Conservation (phyloP, 1,140 invertebrate genomes). For the Nasonia longicornis region DNA sequence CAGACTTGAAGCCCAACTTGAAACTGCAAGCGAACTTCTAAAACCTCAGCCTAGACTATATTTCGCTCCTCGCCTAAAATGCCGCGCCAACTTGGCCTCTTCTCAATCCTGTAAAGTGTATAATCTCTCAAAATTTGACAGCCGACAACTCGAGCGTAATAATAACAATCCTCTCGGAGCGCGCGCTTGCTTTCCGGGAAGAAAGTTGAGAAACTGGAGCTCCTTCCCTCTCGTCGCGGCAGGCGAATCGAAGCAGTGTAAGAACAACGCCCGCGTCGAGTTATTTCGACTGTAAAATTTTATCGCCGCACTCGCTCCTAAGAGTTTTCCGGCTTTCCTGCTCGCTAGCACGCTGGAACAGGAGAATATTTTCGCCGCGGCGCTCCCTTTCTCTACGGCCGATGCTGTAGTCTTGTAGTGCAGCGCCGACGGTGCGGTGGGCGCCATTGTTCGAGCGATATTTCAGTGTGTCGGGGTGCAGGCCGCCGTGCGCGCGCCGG, state of each 20-base stretch:
- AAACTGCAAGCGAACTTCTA: too few relatives aligned
- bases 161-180: constrained; percentile 22
- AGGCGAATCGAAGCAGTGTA: not conserved
- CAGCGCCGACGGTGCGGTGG: not conserved
- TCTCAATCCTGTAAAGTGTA: constrained; percentile 14
- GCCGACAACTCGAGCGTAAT: constrained; percentile 1
- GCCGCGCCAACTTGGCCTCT: not conserved
- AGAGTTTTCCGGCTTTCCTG: constrained; percentile 31
- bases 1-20: not conserved
- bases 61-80: not conserved
- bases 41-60: too few relatives aligned
- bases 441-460: constrained; percentile 68
- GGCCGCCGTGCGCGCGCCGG: constrained; percentile 49
- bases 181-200: not conserved
- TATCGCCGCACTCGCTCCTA: constrained; percentile 33
- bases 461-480: constrained; percentile 59
- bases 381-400: constrained; percentile 36
- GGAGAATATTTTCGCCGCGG: constrained; percentile 42
- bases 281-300: constrained; percentile 48
- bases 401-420: constrained; percentile 44
- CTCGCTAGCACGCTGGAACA: not conserved
- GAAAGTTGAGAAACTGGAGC: constrained; percentile 52
- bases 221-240: not conserved
- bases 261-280: constrained; percentile 9
- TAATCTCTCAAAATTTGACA: constrained; percentile 20